Evolutionary conservation across 92 coral and sea anemone genomes (phyloP), one percentile per base, ranked within the genome.

Genomic region (Heliopora coerulea): DNA sequence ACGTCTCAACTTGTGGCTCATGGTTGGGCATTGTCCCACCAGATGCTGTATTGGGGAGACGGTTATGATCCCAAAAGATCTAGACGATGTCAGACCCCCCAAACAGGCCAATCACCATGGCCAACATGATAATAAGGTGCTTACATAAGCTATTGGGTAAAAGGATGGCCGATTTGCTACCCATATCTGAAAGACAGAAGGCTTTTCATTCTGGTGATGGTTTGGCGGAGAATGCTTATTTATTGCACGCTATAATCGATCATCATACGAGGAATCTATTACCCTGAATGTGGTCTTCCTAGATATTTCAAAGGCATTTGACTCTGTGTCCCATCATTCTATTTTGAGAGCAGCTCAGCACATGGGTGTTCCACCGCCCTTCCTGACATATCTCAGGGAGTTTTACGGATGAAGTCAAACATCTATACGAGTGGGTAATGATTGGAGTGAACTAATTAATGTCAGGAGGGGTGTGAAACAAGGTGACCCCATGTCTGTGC

Each of bases 91-190:
- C 0, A 11, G 1, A 0, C 52, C 74, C 2, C 64, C 23, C 5
- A 49, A 78, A 39, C 73, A 75, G 75, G 1, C 75, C 75, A 28
- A 78, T 78, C 0, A 78, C 82, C 3, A 52, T 78, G 27, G 73
- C 66, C 25, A 42, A 67, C 12, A 21, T 44, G 1, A 24, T 54
- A 0, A 6, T 65, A 18, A 13, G 75, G 65, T 56, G 59, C 42
- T 78, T 65, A 32, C 75, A 65, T 19, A 65, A 65, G 57, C 6
- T 78, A 0, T 8, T 65, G 65, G 82, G 75, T 1, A 34, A 24
- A 9, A 15, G 65, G 27, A 0, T 24, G 0, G 62, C 24, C 19
- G 30, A 0, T 0, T 40, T 31, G 17, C 65, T 41, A 17, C 76
- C 62, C 13, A 23, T 69, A 2, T 19, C 35, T 0, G 30, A 44